Evolutionary conservation across 2,797 vertebrate genomes (phyloP), one percentile per base, ranked within the genome.

Genomic region (Alectoris magna): DNA sequence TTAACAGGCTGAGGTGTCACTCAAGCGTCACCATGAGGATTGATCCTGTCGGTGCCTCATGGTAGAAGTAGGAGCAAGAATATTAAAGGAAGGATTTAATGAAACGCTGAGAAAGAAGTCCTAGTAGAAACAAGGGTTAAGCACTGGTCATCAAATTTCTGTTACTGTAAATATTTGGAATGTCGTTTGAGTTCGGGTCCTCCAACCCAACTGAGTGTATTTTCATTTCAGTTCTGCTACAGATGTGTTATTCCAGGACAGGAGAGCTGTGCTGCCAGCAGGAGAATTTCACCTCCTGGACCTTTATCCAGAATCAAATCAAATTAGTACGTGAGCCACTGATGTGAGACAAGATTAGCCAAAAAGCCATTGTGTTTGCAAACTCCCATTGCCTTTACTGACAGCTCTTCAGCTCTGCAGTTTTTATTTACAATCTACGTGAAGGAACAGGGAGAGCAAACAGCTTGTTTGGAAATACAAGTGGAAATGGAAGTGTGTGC

Each of bases 221-320:
- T 80, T 70, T 17, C 38, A 3, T 19, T 79, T 43, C 21, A 2
- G 6, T 38, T 38, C 39, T 34, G 41, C 15, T 8, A 2, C 1
- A 17, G 38, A 19, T 43, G 21, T 3, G 3, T 55, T 64, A 5
- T 80, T 59, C 49, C 17, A 58, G 49, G 67, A n/a, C 36, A 68
- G 38, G 49, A 69, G 19, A 10, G 2, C 14, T 39, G 39, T 27
- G 69, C 55, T 38, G 23, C 16, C 3, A 43, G 12, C 10, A 10
- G 59, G 23, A 67, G 62, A 68, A 21, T 74, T 59, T 68, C 71
- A 56, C 36, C 82, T 78, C 71, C 68, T 70, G 89, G 78, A 89
- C 82, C 27, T 72, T 62, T 10, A 51, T 76, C 78, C 89, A 55
- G 79, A 55, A 79, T 92, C 64, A 85, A 59, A 93, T 91, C 29